Conservation (phyloP, 1,140 invertebrate genomes). For the Dreissena rostriformis region DNA sequence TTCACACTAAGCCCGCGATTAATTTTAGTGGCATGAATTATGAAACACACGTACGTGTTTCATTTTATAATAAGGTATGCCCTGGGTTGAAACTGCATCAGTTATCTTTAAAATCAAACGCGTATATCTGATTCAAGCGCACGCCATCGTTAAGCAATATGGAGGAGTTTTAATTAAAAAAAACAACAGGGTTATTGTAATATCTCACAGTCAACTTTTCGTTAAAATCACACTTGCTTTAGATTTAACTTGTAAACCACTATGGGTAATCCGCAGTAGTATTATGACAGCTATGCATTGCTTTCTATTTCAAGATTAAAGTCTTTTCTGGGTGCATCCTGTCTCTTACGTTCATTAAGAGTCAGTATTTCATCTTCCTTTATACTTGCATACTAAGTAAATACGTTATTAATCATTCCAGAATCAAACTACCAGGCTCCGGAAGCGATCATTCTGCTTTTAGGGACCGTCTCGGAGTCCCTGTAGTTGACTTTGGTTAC, state of each 20-base stretch:
- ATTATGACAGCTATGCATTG: background rate
- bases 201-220: too few relatives aligned
- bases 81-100: background rate
- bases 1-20: too few relatives aligned
- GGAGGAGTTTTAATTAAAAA: too few relatives aligned
- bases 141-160: too few relatives aligned
- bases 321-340: background rate
- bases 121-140: too few relatives aligned
- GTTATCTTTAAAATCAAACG: too few relatives aligned
- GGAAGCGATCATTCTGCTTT: slow-evolving; percentile 80
- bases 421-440: slow-evolving; percentile 70
- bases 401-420: slow-evolving; percentile 45
- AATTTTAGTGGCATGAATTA: background rate
- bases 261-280: background rate
- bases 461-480: slow-evolving; percentile 74
- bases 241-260: background rate
- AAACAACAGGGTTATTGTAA: too few relatives aligned
- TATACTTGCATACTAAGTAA: background rate
- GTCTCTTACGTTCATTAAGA: background rate
- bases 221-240: background rate
- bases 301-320: background rate
- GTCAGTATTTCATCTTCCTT: background rate
- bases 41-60: background rate
- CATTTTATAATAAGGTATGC: background rate
- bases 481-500: slow-evolving; percentile 75